Conservation (phyloP, 1,140 invertebrate genomes). For the Sesamia nonagrioides region DNA sequence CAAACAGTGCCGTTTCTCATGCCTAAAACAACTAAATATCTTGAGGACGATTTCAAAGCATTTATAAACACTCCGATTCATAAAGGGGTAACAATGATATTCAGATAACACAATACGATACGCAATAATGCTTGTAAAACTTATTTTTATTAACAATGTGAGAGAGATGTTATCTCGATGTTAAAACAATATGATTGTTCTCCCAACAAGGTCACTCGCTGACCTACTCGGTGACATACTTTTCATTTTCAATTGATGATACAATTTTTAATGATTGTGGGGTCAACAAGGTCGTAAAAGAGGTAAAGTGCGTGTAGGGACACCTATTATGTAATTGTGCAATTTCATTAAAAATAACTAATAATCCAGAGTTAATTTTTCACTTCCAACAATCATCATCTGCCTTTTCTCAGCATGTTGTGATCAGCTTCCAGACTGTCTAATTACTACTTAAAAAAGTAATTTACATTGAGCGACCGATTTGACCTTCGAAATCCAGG, state of each 20-base stretch:
- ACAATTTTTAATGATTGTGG: conserved; percentile 2
- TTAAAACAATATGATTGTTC: not conserved
- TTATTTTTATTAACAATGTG: not conserved
- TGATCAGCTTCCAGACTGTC: no score
- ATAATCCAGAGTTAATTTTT: no score
- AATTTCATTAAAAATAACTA: no score
- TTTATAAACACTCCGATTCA: not conserved
- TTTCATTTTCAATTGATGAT: not conserved
- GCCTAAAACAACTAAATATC: not conserved
- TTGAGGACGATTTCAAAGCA: not conserved
- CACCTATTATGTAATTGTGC: no score
- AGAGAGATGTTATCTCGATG: not conserved
- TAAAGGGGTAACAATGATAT: not conserved
- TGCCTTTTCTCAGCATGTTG: no score
- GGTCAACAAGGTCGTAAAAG: not conserved
- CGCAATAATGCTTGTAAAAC: not conserved
- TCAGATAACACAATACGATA: not conserved
- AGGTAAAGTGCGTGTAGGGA: not conserved
- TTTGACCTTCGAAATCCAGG: no score
- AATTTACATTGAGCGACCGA: no score
- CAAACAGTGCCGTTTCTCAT: no score
- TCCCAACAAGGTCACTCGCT: not conserved
- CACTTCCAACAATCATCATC: no score
- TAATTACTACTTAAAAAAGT: no score
- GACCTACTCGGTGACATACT: not conserved